Conservation (phyloP, 1,140 invertebrate genomes). For the Polypedilum vanderplanki region DNA sequence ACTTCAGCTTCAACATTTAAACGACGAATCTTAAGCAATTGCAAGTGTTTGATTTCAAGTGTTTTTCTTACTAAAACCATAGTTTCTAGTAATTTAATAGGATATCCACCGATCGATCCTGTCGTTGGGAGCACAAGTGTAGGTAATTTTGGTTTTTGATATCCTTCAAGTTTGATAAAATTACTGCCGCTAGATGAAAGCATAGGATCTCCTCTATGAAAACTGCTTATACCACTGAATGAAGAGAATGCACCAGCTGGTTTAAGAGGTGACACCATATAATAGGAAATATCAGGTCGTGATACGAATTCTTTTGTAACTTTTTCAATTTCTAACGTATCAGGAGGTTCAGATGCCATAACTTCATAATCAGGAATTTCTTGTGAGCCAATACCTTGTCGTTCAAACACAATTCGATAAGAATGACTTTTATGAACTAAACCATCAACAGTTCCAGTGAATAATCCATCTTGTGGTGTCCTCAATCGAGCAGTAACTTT, state of each 20-base stretch:
- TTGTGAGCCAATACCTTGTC: slow-evolving; percentile 86
- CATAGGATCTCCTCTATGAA: not conserved
- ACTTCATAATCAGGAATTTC: slow-evolving; percentile 97
- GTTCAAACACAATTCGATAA: slow-evolving; percentile 96
- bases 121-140: slow-evolving; percentile 42
- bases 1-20: slow-evolving; percentile 91
- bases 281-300: slow-evolving; percentile 50
- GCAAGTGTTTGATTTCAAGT: slow-evolving; percentile 71
- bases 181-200: slow-evolving; percentile 30
- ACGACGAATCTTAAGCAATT: slow-evolving; percentile 71
- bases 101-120: slow-evolving; percentile 68
- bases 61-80: slow-evolving; percentile 85
- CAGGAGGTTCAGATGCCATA: slow-evolving; percentile 82
- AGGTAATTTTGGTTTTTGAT: slow-evolving; percentile 47
- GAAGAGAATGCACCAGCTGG: slow-evolving; percentile 31
- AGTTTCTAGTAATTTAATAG: slow-evolving; percentile 73
- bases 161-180: not conserved
- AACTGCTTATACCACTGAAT: slow-evolving; percentile 36
- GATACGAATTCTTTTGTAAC: slow-evolving; percentile 76
- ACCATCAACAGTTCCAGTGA: slow-evolving; percentile 93
- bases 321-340: slow-evolving; percentile 80
- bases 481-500: slow-evolving; percentile 89
- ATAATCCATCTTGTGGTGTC: slow-evolving; percentile 92
- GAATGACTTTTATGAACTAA: slow-evolving; percentile 95
- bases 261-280: slow-evolving; percentile 51